A percentile compares a stretch with the other conserved stretches of the same genome.
Evolutionary conservation across 2,797 vertebrate species (phyloP).

Genomic region (Echiichthys vipera): DNA sequence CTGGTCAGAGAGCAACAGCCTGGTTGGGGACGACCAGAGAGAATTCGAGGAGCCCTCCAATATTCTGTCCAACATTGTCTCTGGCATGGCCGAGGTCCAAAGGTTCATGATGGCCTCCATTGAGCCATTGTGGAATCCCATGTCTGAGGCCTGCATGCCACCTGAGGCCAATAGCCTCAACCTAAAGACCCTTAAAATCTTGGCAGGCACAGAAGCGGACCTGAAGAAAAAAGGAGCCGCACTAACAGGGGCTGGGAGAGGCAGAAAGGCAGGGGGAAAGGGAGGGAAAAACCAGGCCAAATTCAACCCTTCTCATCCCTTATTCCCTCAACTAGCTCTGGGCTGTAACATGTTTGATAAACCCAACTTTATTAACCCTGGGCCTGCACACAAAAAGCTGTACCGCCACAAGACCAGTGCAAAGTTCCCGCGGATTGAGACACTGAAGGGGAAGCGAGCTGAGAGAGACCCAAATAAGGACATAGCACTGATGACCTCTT

Average conservation of each 20-base stretch:
- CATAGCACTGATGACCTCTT: slow-evolving; percentile 96
- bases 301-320: slow-evolving; percentile 87
- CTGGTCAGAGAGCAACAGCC: slow-evolving; percentile 91
- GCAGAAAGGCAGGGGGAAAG: slow-evolving; percentile 92
- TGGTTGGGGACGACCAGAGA: slow-evolving; percentile 95
- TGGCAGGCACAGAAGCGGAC: slow-evolving; percentile 95
- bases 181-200: slow-evolving; percentile 98
- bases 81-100: slow-evolving; percentile 99
- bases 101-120: slow-evolving; percentile 99
- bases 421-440: slow-evolving; percentile 97
- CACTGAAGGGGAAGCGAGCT: slow-evolving; percentile 94
- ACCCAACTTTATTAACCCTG: slow-evolving; percentile 95
- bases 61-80: slow-evolving; percentile 99
- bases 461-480: slow-evolving; percentile 97
- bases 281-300: slow-evolving; percentile 93
- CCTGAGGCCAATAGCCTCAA: slow-evolving; percentile 97
- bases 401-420: slow-evolving; percentile 99
- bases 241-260: slow-evolving; percentile 87
- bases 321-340: slow-evolving; percentile 89
- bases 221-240: slow-evolving; percentile 92
- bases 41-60: slow-evolving; percentile 99
- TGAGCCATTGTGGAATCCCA: slow-evolving; percentile 95
- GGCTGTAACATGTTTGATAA: slow-evolving; percentile 96
- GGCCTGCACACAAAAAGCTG: slow-evolving; percentile 99
- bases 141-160: slow-evolving; percentile 91